Evolutionary conservation across 2,797 vertebrate species (phyloP).

Genomic region (Acanthiza pusilla): DNA sequence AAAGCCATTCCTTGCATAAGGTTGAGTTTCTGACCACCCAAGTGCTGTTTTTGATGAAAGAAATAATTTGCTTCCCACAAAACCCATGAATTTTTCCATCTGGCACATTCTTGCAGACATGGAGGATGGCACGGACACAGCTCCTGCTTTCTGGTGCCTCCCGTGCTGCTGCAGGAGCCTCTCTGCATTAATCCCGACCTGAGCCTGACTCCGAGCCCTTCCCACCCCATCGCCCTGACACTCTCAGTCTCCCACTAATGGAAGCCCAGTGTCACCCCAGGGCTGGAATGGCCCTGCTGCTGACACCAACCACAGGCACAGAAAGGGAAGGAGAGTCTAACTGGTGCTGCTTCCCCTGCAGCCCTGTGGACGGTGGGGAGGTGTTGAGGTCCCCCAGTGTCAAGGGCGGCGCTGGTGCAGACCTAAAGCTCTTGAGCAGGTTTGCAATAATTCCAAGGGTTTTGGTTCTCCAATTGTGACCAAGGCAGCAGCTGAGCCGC

Average conservation of each 20-base stretch:
- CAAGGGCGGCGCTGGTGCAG: neutral
- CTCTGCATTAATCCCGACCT: neutral
- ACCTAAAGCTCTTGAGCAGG: neutral
- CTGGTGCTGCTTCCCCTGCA: neutral
- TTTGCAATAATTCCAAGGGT: neutral
- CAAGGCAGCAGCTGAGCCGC: neutral
- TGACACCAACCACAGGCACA: neutral
- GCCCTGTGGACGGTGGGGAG: neutral
- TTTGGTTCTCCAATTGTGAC: neutral
- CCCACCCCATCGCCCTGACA: neutral
- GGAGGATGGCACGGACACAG: accelerated
- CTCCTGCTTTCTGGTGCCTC: neutral
- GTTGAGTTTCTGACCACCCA: neutral
- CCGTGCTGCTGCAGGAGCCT: neutral
- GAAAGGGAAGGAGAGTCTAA: neutral
- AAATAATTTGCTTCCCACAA: neutral
- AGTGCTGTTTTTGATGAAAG: neutral
- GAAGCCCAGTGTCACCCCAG: neutral
- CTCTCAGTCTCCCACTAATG: accelerated
- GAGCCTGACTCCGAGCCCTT: neutral
- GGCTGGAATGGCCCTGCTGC: accelerated
- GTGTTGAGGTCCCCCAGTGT: no score
- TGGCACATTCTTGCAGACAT: neutral
- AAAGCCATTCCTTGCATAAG: neutral
- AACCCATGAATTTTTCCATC: neutral